Conservation (phyloP, 2,888 invertebrate genomes). For the Apotomis turbidana region DNA sequence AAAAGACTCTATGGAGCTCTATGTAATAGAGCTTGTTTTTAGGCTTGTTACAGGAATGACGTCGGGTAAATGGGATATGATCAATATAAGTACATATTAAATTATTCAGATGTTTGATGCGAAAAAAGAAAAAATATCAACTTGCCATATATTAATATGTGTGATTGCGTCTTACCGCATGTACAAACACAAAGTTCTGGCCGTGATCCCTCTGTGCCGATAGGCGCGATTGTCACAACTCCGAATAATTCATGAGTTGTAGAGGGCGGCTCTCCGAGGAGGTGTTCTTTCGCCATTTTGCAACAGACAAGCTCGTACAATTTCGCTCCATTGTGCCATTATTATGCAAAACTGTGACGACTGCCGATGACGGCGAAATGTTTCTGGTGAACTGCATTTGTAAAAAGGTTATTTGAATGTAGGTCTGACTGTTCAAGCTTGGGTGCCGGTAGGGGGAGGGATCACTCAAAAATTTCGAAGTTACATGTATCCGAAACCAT, state of each 20-base stretch:
- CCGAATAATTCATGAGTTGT: slow-evolving; percentile 74
- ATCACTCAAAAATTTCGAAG: not conserved
- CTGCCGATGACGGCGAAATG: slow-evolving; percentile 67
- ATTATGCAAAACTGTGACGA: slow-evolving; percentile 75
- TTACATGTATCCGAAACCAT: too few relatives aligned
- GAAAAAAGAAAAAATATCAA: too few relatives aligned
- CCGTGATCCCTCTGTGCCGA: slow-evolving; percentile 44
- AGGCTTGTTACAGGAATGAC: too few relatives aligned
- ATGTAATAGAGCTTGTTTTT: too few relatives aligned
- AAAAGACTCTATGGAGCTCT: too few relatives aligned
- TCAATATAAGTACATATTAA: too few relatives aligned
- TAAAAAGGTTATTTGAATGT: slow-evolving; percentile 79
- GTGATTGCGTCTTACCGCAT: not conserved
- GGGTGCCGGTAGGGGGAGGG: slow-evolving; percentile 52
- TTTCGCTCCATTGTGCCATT: slow-evolving; percentile 72
- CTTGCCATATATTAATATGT: not conserved
- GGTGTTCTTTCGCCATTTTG: slow-evolving; percentile 73
- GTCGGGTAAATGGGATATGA: too few relatives aligned
- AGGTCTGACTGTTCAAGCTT: slow-evolving; percentile 72
- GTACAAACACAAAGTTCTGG: slow-evolving; percentile 3
- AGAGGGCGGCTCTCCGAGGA: slow-evolving; percentile 56
- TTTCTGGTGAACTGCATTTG: slow-evolving; percentile 68
- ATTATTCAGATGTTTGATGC: too few relatives aligned
- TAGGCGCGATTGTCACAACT: slow-evolving; percentile 64
- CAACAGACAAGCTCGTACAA: slow-evolving; percentile 57